Evolutionary conservation across 2,113 vertebrate genomes (phyloP).

Genomic region (Chlorodrepanis virens): DNA sequence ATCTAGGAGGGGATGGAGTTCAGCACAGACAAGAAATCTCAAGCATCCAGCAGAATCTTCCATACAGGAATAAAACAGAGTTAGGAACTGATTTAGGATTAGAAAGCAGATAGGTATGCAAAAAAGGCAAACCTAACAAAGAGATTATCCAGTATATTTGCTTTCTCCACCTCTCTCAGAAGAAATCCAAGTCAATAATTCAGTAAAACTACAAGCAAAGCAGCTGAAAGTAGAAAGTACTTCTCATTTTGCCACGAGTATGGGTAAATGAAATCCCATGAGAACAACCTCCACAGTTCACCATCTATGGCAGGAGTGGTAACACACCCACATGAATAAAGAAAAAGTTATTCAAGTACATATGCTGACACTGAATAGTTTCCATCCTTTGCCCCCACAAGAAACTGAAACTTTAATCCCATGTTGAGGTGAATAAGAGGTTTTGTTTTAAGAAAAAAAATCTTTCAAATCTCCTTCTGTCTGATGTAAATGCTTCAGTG

Average conservation of each 20-base stretch:
- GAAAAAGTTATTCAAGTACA: background rate
- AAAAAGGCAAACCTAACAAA: background rate
- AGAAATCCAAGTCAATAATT: background rate
- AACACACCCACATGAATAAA: background rate
- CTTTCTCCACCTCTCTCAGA: background rate
- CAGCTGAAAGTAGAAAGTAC: background rate
- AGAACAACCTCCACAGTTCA: background rate
- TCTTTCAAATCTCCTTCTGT: background rate
- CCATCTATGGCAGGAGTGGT: background rate
- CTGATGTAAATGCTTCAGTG: background rate
- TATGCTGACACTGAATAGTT: background rate
- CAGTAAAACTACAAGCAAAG: background rate
- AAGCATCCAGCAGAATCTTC: background rate
- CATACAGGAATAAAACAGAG: background rate
- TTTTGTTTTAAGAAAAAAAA: background rate
- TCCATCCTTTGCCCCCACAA: background rate
- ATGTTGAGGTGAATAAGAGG: background rate
- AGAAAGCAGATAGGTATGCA: background rate
- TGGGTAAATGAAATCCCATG: background rate
- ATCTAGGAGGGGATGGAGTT: background rate
- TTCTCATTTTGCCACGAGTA: background rate
- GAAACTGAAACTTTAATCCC: background rate
- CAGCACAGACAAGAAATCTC: background rate
- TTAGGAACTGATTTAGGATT: background rate
- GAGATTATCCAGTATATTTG: background rate